These are phyloP conservation scores for Epinephelus awoara DNA, from an alignment of 2,797 vertebrate genomes.

Conservation along the genomic window DNA sequence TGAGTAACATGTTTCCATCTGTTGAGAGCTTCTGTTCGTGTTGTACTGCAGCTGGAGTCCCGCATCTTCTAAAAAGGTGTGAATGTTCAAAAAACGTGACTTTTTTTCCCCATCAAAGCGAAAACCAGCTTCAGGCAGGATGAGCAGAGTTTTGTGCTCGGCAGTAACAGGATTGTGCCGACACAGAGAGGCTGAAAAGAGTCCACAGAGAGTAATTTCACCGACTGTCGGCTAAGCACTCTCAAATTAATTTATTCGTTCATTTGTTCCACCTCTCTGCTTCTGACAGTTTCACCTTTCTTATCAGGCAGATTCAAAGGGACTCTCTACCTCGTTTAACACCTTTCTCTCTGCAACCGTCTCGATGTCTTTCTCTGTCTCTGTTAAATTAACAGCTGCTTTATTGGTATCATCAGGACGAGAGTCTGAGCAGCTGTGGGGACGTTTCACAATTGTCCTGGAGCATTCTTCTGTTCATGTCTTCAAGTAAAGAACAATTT, in stretches of 20 bases:
- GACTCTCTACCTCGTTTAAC: background rate
- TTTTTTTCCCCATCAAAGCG: slow-evolving; percentile 14
- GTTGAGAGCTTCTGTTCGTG: background rate
- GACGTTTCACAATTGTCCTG: background rate
- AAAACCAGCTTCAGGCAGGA: slow-evolving; percentile 10
- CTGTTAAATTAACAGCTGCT: background rate
- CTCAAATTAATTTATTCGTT: slow-evolving; percentile 21
- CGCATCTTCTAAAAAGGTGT: background rate
- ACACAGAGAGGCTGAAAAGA: slow-evolving; percentile 14
- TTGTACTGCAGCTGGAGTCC: background rate
- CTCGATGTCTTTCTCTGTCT: background rate
- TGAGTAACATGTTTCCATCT: background rate
- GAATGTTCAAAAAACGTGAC: background rate
- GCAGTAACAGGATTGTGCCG: slow-evolving; percentile 14
- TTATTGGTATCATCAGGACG: background rate
- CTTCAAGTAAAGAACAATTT: too few species aligned
- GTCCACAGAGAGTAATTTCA: slow-evolving; percentile 17
- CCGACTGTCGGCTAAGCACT: slow-evolving; percentile 20
- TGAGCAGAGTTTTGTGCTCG: slow-evolving; percentile 13
- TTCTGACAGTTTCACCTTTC: slow-evolving; percentile 34
- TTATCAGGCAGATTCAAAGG: slow-evolving; percentile 2
- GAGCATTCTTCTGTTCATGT: background rate
- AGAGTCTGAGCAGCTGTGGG: background rate
- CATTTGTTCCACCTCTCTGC: slow-evolving; percentile 37
- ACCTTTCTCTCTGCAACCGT: background rate